phyloP scores from a whole-genome alignment of 2,113 vertebrate genomes.

The Semnornis frantzii region DNA sequence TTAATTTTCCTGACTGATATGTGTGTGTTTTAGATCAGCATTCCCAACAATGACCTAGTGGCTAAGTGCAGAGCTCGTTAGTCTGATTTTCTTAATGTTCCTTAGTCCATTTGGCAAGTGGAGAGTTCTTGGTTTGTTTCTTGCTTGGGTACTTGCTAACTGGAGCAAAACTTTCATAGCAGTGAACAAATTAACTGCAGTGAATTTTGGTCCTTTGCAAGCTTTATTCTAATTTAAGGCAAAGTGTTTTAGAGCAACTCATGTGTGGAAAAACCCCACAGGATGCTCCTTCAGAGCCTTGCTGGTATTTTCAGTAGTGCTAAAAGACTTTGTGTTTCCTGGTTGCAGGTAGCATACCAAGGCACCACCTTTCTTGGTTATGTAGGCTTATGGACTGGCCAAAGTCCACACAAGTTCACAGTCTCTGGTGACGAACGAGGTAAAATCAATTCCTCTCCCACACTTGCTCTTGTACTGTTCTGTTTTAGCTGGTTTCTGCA shows the following conservation, averaged over 20 bases:
- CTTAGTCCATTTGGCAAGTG: fast-evolving
- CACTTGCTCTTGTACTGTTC: fast-evolving
- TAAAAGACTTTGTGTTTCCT: neutral
- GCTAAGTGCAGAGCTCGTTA: neutral
- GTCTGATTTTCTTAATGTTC: neutral
- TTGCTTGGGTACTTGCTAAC: neutral
- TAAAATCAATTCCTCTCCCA: constrained; percentile 4
- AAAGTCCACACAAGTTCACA: constrained; percentile 89
- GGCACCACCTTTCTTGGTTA: constrained; percentile 93
- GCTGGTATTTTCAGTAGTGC: neutral
- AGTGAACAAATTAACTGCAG: neutral
- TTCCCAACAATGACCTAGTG: neutral
- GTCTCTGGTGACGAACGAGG: constrained; percentile 89
- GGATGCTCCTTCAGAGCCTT: neutral
- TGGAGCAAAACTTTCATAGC: neutral
- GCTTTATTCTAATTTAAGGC: neutral
- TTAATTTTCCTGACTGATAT: fast-evolving
- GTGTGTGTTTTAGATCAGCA: neutral
- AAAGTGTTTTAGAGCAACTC: neutral
- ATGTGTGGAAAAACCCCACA: neutral
- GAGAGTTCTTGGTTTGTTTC: neutral
- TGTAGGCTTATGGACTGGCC: constrained; percentile 94
- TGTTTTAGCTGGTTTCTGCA: neutral
- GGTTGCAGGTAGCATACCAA: constrained; percentile 80
- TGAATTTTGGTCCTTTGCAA: neutral